phyloP scores from a whole-genome alignment of 2,113 vertebrate genomes.

The Atractosteus spatula region DNA sequence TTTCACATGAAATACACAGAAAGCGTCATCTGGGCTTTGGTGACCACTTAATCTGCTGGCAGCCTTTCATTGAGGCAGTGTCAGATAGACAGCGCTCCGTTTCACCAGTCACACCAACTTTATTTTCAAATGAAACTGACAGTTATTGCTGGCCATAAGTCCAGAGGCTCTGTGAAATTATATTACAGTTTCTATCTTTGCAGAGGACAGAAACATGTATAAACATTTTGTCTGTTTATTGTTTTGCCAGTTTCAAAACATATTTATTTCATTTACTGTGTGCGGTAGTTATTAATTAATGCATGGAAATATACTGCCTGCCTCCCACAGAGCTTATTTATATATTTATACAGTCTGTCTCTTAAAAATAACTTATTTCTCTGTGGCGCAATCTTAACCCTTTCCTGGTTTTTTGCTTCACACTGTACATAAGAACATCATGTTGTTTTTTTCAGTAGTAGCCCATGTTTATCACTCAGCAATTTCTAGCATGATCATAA shows the following conservation, averaged over 20 bases:
- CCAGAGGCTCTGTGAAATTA: slow-evolving; percentile 18
- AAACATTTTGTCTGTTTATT: slow-evolving; percentile 27
- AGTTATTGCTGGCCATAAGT: slow-evolving; percentile 41
- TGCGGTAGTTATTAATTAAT: slow-evolving; percentile 9
- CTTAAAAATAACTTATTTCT: no score
- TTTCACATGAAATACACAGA: slow-evolving; percentile 57
- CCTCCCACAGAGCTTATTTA: no score
- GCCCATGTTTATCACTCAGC: no score
- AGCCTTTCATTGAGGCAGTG: slow-evolving; percentile 21
- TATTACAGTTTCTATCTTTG: slow-evolving; percentile 25
- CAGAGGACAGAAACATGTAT: slow-evolving; percentile 17
- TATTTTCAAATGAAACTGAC: slow-evolving; percentile 51
- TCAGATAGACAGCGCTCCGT: slow-evolving; percentile 43
- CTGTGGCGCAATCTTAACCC: no score
- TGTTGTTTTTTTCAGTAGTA: no score
- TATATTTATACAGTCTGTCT: no score
- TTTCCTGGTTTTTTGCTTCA: no score
- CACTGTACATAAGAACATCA: no score
- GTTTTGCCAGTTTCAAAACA: slow-evolving; percentile 11
- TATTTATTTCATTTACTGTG: slow-evolving; percentile 1
- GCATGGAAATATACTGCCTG: neutral
- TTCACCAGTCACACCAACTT: slow-evolving; percentile 45
- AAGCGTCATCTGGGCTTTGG: slow-evolving; percentile 49
- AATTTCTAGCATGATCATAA: no score
- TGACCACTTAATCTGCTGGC: slow-evolving; percentile 62